phyloP scores from a whole-genome alignment of 2,113 vertebrate genomes.

The Etheostoma spectabile region DNA sequence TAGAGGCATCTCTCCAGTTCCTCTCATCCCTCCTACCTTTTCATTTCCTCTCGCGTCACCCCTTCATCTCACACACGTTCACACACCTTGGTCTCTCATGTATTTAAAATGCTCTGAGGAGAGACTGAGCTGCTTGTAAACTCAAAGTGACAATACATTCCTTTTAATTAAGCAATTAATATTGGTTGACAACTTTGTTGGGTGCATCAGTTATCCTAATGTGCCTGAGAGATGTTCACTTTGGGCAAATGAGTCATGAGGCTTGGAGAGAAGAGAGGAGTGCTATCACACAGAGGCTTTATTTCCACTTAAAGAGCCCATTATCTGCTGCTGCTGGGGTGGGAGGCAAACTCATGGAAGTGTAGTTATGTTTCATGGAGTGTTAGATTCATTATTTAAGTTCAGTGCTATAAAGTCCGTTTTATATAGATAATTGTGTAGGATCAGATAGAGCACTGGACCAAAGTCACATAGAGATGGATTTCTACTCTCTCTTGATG shows the following conservation, averaged over 20 bases:
- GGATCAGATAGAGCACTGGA: background rate
- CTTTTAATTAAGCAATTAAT: constrained; percentile 79
- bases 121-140: constrained; percentile 57
- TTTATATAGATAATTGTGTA: constrained; percentile 22
- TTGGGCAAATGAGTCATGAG: constrained; percentile 66
- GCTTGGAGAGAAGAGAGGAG: constrained; percentile 27
- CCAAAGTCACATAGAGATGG: background rate
- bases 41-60: background rate
- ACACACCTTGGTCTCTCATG: constrained; percentile 37
- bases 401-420: constrained; percentile 9
- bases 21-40: background rate
- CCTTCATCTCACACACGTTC: constrained; percentile 23
- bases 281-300: constrained; percentile 24
- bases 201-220: constrained; percentile 74
- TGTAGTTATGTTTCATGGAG: constrained; percentile 28
- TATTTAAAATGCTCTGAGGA: constrained; percentile 43
- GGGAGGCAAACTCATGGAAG: constrained; percentile 34
- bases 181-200: constrained; percentile 71
- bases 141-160: constrained; percentile 63
- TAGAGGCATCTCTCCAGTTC: background rate
- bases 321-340: constrained; percentile 33
- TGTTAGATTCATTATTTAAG: constrained; percentile 27
- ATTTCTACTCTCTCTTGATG: constrained; percentile 21
- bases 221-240: constrained; percentile 61
- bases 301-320: constrained; percentile 43